Evolutionary conservation across 2,113 vertebrate genomes (phyloP).

Genomic region (Paradisaea rubra): DNA sequence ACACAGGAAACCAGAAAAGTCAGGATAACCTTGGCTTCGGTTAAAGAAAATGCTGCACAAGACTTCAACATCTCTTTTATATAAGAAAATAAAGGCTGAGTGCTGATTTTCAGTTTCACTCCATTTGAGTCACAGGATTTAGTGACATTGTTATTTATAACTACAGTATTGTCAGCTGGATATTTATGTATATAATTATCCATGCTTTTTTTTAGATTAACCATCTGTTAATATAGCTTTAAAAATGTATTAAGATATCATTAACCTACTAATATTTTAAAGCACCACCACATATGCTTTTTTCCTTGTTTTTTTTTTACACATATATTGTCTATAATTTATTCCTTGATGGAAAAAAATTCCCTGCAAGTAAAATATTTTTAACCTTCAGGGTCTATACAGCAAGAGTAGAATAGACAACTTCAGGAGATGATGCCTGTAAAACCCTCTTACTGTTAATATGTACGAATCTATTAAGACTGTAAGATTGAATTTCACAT

Average conservation of each 20-base stretch:
- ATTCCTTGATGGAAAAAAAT: neutral
- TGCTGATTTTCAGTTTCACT: constrained; percentile 33
- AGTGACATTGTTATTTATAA: neutral
- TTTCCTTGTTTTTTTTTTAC: neutral
- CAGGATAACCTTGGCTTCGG: neutral
- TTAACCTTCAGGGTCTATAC: neutral
- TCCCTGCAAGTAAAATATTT: neutral
- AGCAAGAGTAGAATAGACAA: neutral
- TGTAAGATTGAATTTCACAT: neutral
- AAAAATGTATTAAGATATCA: neutral
- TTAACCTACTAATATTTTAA: neutral
- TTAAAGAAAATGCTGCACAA: neutral
- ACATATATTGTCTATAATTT: neutral
- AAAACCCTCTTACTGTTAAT: neutral
- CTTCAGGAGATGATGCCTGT: neutral
- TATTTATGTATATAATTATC: neutral
- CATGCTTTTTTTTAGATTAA: constrained; percentile 16
- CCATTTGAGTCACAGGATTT: constrained; percentile 12
- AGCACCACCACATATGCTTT: neutral
- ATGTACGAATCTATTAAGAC: neutral
- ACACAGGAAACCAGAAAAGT: neutral
- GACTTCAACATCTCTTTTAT: neutral
- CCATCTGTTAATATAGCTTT: neutral
- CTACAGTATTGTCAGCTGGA: neutral
- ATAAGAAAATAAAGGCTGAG: neutral